A percentile compares a stretch with the other conserved stretches of the same genome.
Evolutionary conservation across 2,888 invertebrate species (phyloP).

Genomic region (Drosophila anomelani): DNA sequence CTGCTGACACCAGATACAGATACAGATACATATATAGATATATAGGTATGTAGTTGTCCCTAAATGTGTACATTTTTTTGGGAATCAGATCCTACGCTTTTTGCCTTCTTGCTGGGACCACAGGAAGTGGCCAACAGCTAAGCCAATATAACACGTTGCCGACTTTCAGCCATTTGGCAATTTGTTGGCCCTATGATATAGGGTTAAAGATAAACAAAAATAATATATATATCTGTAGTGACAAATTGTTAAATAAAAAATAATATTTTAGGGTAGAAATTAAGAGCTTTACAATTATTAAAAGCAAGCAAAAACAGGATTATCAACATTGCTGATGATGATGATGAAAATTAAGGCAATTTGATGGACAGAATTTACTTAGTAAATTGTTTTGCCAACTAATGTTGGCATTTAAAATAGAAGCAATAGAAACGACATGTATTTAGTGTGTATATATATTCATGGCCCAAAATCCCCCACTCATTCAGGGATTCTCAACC

Average conservation of each 20-base stretch:
- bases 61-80: slow-evolving; percentile 2
- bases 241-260: background rate
- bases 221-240: background rate
- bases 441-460: background rate
- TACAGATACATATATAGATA: slow-evolving; percentile 12
- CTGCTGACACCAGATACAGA: slow-evolving; percentile 56
- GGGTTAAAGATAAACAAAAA: no score
- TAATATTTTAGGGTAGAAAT: background rate
- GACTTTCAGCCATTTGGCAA: slow-evolving; percentile 36
- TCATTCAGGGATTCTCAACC: slow-evolving; percentile 1
- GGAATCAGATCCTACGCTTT: slow-evolving; percentile 9
- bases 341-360: background rate
- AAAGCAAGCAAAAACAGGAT: background rate
- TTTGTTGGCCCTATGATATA: slow-evolving; percentile 28
- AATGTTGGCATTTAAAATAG: background rate
- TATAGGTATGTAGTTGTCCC: slow-evolving; percentile 21
- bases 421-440: background rate
- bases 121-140: slow-evolving; percentile 28
- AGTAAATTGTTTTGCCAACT: background rate
- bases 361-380: background rate
- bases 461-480: slow-evolving; percentile 6
- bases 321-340: background rate
- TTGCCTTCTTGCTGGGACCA: slow-evolving; percentile 10
- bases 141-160: slow-evolving; percentile 38
- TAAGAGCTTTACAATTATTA: no score